phyloP scores from a whole-genome alignment of 2,888 invertebrate genomes.

The Lepidocyrtoides sp. region DNA sequence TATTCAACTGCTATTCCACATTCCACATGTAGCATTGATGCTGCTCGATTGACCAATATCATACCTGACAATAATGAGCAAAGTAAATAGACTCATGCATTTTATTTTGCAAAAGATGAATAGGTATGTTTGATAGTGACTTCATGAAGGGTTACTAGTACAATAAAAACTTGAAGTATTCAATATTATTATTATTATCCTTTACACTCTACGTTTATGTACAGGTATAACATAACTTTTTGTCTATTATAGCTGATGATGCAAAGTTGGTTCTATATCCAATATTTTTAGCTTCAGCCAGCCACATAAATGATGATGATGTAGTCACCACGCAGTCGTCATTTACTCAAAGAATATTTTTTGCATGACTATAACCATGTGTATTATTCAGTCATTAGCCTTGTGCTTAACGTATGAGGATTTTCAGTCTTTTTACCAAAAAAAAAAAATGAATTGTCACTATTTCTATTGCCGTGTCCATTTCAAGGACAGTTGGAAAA shows the following conservation, averaged over 20 bases:
- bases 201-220: background rate
- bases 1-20: background rate
- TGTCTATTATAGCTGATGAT: background rate
- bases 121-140: slow-evolving; percentile 12
- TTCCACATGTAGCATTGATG: background rate
- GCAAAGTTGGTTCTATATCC: background rate
- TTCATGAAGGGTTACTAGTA: background rate
- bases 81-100: background rate
- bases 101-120: background rate
- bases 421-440: background rate
- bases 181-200: background rate
- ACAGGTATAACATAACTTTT: background rate
- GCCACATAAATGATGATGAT: slow-evolving; percentile 2
- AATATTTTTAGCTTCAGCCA: background rate
- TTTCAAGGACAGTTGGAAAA: slow-evolving; percentile 30
- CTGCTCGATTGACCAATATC: background rate
- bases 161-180: background rate
- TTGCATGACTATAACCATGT: background rate
- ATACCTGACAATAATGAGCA: background rate
- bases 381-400: background rate
- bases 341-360: background rate
- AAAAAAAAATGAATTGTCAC: slow-evolving; percentile 20
- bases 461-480: slow-evolving; percentile 35
- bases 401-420: background rate
- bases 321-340: background rate